Evolutionary conservation across 1,140 invertebrate species (phyloP), one percentile per base, ranked within the genome.

Genomic region (Saccostrea echinata): DNA sequence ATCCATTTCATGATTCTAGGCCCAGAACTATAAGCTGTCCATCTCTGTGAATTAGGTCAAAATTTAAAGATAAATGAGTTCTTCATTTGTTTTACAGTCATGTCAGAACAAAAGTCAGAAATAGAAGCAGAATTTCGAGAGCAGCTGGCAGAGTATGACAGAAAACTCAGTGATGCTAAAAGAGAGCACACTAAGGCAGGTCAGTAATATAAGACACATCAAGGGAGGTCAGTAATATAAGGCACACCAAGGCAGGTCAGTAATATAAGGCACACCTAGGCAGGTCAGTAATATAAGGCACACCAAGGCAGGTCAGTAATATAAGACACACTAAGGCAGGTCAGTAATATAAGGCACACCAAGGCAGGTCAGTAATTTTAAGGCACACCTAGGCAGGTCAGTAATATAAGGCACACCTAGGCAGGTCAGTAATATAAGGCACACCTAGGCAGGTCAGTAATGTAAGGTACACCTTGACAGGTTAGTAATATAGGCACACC

Each of bases 161-260:
- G 91, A 53, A 90, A 92, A 84, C 61, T 93, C 13, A 93, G 92
- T 87, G 92, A 94, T 52, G 91, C 93, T 27, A 91, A 91, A 52
- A 87, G 92, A 85, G 93, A 94, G 90, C 91, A 93, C 18, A 91
- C 93, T 13, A 94, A 94, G 89, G 92, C 93, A 87, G 93, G 93
- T 94, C 61, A 53, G 51, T n/a, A 24, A 43, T 24, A 76, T 24
- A 43, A 43, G 35, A 6, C 35, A 43, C 35, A 43, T 43, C 35
- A 43, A 3, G 35, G 6, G 2, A 43, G 35, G 6, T 43, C 6
- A 43, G 35, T 43, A 43, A 43, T 43, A 43, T 43, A 43, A 43
- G 6, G 6, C 2, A 43, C 2, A 43, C 6, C 35, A 43, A 43
- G 35, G 6, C 6, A 43, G 35, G 35, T 43, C 2, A 43, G 6